Conservation (phyloP, 2,113 vertebrate species). For the Brachypteracias leptosomus region DNA sequence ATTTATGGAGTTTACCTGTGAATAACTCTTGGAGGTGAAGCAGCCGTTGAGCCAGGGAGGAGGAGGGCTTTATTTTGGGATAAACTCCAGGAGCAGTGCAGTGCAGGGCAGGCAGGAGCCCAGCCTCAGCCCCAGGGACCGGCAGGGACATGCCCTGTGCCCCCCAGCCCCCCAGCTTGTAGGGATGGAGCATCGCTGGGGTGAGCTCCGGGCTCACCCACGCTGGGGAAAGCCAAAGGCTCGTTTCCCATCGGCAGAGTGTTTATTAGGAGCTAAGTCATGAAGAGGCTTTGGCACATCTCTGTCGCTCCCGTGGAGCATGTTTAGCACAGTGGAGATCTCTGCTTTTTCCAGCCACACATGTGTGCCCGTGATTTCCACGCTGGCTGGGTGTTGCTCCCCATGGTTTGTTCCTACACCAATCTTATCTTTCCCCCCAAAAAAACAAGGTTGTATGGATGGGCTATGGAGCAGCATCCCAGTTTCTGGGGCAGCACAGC, state of each 20-base stretch:
- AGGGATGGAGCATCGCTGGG: rapidly evolving
- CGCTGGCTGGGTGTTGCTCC: neutral
- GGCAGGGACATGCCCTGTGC: rapidly evolving
- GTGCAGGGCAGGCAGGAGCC: neutral
- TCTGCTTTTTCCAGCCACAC: neutral
- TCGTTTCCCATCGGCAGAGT: neutral
- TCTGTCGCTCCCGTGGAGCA: neutral
- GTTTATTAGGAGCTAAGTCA: slow-evolving; percentile 54
- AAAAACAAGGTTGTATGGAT: neutral
- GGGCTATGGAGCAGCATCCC: neutral
- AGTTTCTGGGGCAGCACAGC: neutral
- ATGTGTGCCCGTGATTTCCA: neutral
- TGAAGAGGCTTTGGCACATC: slow-evolving; percentile 41
- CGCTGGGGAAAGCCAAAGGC: neutral
- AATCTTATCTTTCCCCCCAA: neutral
- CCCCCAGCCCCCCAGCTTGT: neutral
- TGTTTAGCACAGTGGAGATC: slow-evolving; percentile 13
- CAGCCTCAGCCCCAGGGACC: neutral
- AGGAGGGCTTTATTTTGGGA: neutral
- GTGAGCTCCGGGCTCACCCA: neutral
- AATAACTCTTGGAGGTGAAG: slow-evolving; percentile 64
- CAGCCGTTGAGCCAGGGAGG: neutral
- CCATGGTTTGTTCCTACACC: neutral
- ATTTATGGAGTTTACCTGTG: slow-evolving; percentile 69
- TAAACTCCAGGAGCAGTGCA: neutral